Percentiles rank a stretch among this genome's conserved stretches.
phyloP scores from a whole-genome alignment of 1,140 invertebrate species.

The Macrobrachium nipponense region DNA sequence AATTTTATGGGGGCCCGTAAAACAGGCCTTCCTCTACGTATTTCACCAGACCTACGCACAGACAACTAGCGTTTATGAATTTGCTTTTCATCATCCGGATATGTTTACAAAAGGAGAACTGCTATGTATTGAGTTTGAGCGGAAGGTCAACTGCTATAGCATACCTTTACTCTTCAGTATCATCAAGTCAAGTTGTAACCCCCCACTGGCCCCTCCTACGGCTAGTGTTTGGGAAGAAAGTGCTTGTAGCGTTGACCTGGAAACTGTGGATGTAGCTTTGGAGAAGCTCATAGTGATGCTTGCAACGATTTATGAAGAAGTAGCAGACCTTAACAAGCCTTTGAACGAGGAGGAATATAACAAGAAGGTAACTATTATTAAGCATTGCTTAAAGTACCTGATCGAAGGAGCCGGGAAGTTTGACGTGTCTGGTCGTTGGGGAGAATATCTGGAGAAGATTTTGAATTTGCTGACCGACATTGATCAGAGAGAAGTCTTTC shows the following conservation, averaged over 20 bases:
- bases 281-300: neutral
- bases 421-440: slow-evolving; percentile 14
- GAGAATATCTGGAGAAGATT: slow-evolving; percentile 2
- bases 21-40: slow-evolving; percentile 15
- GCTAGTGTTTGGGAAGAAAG: neutral
- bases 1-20: slow-evolving; percentile 11
- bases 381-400: neutral
- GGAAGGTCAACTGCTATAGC: neutral
- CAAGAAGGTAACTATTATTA: neutral
- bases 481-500: neutral
- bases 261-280: neutral
- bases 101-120: slow-evolving; percentile 9
- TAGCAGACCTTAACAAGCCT: neutral
- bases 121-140: neutral
- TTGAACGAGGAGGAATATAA: neutral
- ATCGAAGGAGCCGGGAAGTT: slow-evolving; percentile 15
- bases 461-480: neutral
- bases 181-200: slow-evolving; percentile 12
- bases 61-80: slow-evolving; percentile 5
- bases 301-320: slow-evolving; percentile 6
- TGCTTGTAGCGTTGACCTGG: neutral
- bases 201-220: neutral
- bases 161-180: slow-evolving; percentile 13
- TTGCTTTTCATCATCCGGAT: neutral
- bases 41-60: slow-evolving; percentile 32